These are phyloP conservation scores for Drosophila mimica DNA, from an alignment of 2,888 invertebrate genomes.

Conservation along the genomic window DNA sequence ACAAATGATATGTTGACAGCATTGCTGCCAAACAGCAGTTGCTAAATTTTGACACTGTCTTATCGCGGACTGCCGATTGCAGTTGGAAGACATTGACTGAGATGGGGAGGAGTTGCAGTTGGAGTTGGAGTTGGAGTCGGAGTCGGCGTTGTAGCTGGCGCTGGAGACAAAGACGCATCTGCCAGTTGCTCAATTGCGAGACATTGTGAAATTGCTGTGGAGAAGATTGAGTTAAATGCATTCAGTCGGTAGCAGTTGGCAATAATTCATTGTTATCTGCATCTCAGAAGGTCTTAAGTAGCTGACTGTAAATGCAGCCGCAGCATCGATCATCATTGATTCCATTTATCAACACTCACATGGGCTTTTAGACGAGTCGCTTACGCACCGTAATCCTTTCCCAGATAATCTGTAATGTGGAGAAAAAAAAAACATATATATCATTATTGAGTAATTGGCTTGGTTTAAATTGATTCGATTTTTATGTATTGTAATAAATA, in stretches of 20 bases:
- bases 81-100: neutral
- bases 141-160: neutral
- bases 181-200: slow-evolving; percentile 38
- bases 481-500: neutral
- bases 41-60: slow-evolving; percentile 78
- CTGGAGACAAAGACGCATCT: slow-evolving; percentile 33
- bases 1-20: slow-evolving; percentile 80
- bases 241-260: slow-evolving; percentile 28
- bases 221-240: slow-evolving; percentile 9
- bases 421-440: neutral
- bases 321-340: slow-evolving; percentile 71
- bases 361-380: slow-evolving; percentile 27
- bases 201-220: slow-evolving; percentile 48
- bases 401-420: slow-evolving; percentile 5
- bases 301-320: slow-evolving; percentile 33
- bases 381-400: neutral
- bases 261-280: slow-evolving; percentile 72
- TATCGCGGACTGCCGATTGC: slow-evolving; percentile 61
- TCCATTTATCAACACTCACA: slow-evolving; percentile 42
- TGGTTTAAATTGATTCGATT: neutral
- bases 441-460: neutral
- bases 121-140: neutral
- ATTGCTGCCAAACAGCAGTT: slow-evolving; percentile 60
- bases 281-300: slow-evolving; percentile 49
- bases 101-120: neutral